Percentiles rank a stretch among this genome's conserved stretches.
Evolutionary conservation across 2,113 vertebrate species (phyloP).

Genomic region (Semicossyphus pulcher): DNA sequence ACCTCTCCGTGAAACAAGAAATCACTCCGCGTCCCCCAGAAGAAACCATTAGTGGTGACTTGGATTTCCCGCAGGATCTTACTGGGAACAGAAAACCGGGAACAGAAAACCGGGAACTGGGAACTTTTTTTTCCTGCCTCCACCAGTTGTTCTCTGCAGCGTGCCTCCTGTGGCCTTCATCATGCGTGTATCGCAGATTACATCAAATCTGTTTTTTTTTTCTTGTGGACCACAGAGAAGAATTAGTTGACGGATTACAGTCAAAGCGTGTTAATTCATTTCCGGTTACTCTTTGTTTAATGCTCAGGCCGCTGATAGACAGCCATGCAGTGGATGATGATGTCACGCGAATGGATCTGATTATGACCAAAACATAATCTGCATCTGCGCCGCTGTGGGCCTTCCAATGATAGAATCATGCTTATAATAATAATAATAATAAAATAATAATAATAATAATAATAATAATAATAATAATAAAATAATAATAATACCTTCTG

Average conservation of each 20-base stretch:
- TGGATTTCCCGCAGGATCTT: conserved; percentile 56
- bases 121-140: not conserved
- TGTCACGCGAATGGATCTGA: conserved; percentile 11
- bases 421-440: not conserved
- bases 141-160: not conserved
- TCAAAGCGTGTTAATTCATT: not conserved
- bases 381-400: not conserved
- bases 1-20: conserved; percentile 36
- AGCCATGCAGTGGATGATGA: not conserved
- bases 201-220: not conserved
- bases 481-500: no score
- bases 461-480: not conserved
- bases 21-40: conserved; percentile 45
- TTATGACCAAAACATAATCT: not conserved
- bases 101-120: conserved; percentile 37
- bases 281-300: not conserved
- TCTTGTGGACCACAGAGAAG: conserved; percentile 7
- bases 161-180: not conserved
- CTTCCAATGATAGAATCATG: not conserved
- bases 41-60: conserved; percentile 59
- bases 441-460: not conserved
- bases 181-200: not conserved
- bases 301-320: not conserved
- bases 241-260: conserved; percentile 3
- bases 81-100: conserved; percentile 48